phyloP scores from a whole-genome alignment of 2,888 invertebrate species.

The Monopis laevigella region DNA sequence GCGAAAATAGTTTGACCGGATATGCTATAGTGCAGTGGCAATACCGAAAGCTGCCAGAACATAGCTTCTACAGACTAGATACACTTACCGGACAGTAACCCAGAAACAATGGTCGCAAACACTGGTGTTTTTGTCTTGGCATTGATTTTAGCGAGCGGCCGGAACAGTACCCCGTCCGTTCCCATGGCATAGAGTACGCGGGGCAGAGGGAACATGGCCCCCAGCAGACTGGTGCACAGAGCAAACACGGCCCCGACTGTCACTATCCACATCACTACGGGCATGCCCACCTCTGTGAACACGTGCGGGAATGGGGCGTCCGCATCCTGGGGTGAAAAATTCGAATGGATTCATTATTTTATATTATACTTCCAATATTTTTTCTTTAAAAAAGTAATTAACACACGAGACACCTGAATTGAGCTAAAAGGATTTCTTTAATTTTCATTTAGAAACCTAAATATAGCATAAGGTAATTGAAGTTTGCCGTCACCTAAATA shows the following conservation, averaged over 20 bases:
- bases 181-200: conserved; percentile 92
- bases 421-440: too few relatives aligned
- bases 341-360: too few relatives aligned
- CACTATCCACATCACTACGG: conserved; percentile 86
- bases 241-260: conserved; percentile 93
- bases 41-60: too few relatives aligned
- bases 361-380: too few relatives aligned
- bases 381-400: too few relatives aligned
- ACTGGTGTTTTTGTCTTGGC: conserved; percentile 81
- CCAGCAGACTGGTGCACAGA: conserved; percentile 85
- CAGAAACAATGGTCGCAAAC: conserved; percentile 79
- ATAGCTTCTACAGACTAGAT: not conserved
- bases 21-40: too few relatives aligned
- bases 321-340: conserved; percentile 67
- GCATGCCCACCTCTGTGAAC: conserved; percentile 80
- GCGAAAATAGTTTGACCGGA: too few relatives aligned
- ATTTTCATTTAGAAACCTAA: too few relatives aligned
- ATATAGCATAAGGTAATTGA: too few relatives aligned
- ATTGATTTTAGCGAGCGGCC: conserved; percentile 74
- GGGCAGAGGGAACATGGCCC: conserved; percentile 90
- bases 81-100: conserved; percentile 73
- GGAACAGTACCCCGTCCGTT: conserved; percentile 86
- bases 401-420: too few relatives aligned
- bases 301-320: conserved; percentile 90
- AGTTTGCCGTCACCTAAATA: too few relatives aligned